Evolutionary conservation across 2,113 vertebrate species (phyloP), one percentile per base, ranked within the genome.

Genomic region (Calonectris borealis): DNA sequence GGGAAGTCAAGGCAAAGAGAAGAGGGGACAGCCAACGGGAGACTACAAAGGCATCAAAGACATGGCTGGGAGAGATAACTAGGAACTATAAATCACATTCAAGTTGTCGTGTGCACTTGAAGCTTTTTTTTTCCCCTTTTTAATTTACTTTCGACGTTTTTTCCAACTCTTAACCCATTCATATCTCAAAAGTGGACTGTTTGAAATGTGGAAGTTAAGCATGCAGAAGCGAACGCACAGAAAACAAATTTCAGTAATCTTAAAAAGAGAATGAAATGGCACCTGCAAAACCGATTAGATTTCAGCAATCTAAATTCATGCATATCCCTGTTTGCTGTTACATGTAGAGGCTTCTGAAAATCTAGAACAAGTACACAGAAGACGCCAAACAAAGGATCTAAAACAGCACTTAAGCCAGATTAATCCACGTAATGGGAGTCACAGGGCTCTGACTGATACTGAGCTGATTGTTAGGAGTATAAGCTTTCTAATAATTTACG

Each of bases 11-110:
- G 22, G 77, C 25, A 84, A 94, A 69, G n/a, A 91, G n/a, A 62
- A 64, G 51, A 88, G 24, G 27, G 16, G 32, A 78, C 24, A 20
- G 52, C 12, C n/a, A 68, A 76, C 10, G 1, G 6, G 9, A 88
- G 34, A 89, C 62, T 85, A 86, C 70, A 91, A 78, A 95, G 44
- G 65, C 69, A 90, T 84, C 77, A 87, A 60, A 87, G 65, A 57
- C 48, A 80, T 1, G 11, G 27, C 46, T 82, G 44, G 57, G 36
- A 85, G 54, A 91, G 42, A 48, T 58, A 88, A 91, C 73, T 13
- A 86, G 49, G 17, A 83, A 71, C 78, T 60, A 91, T 51, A 93
- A 91, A 93, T 80, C 54, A 73, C 0, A 0, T 80, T 92, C 25
- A 82, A 87, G 54, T 16, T 82, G 20, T 65, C 4, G 3, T 62